These are phyloP conservation scores for Hylia prasina DNA, from an alignment of 2,113 vertebrate genomes.

Conservation along the genomic window DNA sequence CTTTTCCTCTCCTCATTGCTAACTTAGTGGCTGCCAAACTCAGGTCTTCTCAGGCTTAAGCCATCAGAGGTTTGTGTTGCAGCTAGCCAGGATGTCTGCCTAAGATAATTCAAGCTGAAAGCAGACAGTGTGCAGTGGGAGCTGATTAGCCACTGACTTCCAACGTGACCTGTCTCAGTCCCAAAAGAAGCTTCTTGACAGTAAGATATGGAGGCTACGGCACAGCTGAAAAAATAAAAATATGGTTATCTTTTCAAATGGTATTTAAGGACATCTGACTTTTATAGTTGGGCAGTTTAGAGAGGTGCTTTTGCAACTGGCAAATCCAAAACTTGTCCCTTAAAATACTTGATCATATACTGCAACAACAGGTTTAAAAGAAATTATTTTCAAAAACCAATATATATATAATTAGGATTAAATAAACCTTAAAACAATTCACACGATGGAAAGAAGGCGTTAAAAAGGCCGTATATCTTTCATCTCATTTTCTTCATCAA, in stretches of 20 bases:
- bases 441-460: neutral
- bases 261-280: conserved; percentile 11
- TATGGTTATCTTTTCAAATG: conserved; percentile 3
- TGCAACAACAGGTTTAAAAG: neutral
- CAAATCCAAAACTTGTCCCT: neutral
- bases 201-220: conserved; percentile 6
- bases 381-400: neutral
- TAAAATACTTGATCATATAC: neutral
- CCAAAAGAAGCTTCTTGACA: conserved; percentile 59
- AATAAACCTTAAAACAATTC: conserved; percentile 16
- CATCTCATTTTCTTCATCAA: conserved; percentile 29
- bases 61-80: conserved; percentile 68
- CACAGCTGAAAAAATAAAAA: conserved; percentile 33
- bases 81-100: conserved; percentile 78
- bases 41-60: conserved; percentile 63
- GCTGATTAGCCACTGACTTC: conserved; percentile 68
- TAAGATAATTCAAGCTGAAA: conserved; percentile 76
- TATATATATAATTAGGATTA: neutral
- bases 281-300: neutral
- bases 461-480: neutral
- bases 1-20: conserved; percentile 51
- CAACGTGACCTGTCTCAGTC: conserved; percentile 58
- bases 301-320: neutral
- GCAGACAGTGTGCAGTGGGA: conserved; percentile 66
- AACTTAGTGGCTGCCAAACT: conserved; percentile 68